phyloP scores from a whole-genome alignment of 2,888 invertebrate genomes.

The Morpho helenor region DNA sequence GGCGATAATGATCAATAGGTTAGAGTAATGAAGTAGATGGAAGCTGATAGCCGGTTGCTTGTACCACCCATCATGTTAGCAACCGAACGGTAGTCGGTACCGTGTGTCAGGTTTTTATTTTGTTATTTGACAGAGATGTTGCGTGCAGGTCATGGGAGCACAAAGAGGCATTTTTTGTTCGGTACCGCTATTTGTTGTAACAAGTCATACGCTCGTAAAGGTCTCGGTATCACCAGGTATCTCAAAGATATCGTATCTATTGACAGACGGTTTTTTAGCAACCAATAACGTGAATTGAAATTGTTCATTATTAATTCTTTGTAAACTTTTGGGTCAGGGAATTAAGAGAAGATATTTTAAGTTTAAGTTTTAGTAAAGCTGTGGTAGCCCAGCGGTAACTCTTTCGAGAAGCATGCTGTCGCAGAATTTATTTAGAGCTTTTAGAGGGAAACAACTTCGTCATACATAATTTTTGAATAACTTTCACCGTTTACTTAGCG shows the following conservation, averaged over 20 bases:
- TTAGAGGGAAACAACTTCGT: too few relatives aligned
- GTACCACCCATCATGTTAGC: conserved; percentile 62
- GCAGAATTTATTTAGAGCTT: too few relatives aligned
- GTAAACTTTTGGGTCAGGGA: too few relatives aligned
- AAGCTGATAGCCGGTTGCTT: conserved; percentile 40
- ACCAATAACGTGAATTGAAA: neutral
- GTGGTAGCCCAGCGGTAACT: too few relatives aligned
- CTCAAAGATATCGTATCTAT: conserved; percentile 6
- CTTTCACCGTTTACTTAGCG: too few relatives aligned
- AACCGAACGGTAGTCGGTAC: conserved; percentile 64
- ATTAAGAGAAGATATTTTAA: too few relatives aligned
- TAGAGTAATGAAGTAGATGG: conserved; percentile 67
- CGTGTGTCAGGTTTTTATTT: conserved; percentile 43
- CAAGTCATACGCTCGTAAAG: conserved; percentile 7
- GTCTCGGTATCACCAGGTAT: conserved; percentile 2
- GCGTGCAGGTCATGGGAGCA: conserved; percentile 33
- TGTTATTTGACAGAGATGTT: conserved; percentile 48
- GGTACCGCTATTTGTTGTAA: conserved; percentile 20
- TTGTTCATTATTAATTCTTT: too few relatives aligned
- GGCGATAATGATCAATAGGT: conserved; percentile 65
- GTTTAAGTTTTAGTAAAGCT: too few relatives aligned
- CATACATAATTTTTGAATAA: too few relatives aligned
- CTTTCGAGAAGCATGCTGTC: too few relatives aligned
- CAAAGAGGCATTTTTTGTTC: conserved; percentile 18
- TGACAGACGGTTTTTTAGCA: conserved; percentile 13